Evolutionary conservation across 2,113 vertebrate species (phyloP).

Genomic region (Candoia aspera): DNA sequence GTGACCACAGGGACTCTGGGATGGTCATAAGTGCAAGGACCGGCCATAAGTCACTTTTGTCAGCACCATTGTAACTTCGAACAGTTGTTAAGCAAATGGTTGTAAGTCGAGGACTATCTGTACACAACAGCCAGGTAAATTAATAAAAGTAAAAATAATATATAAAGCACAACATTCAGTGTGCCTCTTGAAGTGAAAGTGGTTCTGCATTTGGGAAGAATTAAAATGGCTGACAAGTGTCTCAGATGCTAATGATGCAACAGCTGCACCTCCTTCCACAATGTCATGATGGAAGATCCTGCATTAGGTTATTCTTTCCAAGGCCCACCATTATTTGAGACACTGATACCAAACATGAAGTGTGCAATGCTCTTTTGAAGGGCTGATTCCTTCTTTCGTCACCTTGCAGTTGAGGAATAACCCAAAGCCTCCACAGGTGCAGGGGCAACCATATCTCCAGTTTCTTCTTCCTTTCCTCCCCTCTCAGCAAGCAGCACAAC

Average conservation of each 20-base stretch:
- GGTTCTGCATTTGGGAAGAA: background rate
- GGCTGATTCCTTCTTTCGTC: no score
- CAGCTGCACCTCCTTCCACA: background rate
- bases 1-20: no score
- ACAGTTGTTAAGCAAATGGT: no score
- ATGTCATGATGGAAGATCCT: background rate
- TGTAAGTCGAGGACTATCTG: no score
- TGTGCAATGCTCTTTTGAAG: background rate
- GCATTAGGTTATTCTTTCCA: background rate
- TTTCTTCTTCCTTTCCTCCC: background rate
- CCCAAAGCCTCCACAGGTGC: background rate
- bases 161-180: background rate
- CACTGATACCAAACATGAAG: background rate
- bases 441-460: background rate
- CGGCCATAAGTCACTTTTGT: no score
- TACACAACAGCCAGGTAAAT: background rate
- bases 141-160: background rate
- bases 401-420: background rate
- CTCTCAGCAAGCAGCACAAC: background rate
- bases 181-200: background rate
- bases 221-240: background rate
- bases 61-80: no score
- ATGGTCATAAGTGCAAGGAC: no score
- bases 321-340: background rate
- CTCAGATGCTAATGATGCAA: background rate